phyloP scores from a whole-genome alignment of 2,797 vertebrate species.

The Oryzias sinensis region DNA sequence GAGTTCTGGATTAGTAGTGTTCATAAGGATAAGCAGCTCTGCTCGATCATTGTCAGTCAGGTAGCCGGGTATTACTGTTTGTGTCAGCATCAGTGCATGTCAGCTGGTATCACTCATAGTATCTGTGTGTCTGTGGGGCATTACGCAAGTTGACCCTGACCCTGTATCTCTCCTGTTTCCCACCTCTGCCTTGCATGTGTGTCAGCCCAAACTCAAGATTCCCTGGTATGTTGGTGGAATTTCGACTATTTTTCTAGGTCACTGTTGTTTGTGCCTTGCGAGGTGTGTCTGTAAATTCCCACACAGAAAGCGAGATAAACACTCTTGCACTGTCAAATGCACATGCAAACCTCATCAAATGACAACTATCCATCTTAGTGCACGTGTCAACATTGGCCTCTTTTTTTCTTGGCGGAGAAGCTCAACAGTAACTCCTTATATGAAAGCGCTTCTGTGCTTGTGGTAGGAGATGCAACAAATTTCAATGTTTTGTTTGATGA shows the following conservation, averaged over 20 bases:
- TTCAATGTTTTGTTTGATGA: neutral
- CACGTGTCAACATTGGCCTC: neutral
- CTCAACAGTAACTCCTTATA: neutral
- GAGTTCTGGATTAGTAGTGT: constrained; percentile 17
- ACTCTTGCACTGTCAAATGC: constrained; percentile 54
- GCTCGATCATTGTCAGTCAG: constrained; percentile 70
- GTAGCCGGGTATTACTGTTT: constrained; percentile 66
- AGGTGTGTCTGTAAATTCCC: constrained; percentile 73
- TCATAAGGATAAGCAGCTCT: constrained; percentile 25
- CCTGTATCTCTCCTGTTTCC: constrained; percentile 69
- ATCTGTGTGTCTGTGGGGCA: constrained; percentile 68
- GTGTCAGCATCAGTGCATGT: constrained; percentile 67
- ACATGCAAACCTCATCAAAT: constrained; percentile 59
- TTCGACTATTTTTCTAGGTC: constrained; percentile 75
- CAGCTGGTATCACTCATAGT: constrained; percentile 77
- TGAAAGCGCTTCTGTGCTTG: neutral
- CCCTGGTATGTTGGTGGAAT: constrained; percentile 75
- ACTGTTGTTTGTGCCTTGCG: constrained; percentile 73
- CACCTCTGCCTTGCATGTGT: constrained; percentile 64
- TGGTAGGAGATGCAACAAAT: neutral
- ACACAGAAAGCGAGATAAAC: constrained; percentile 73
- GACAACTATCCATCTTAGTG: constrained; percentile 7
- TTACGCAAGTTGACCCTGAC: constrained; percentile 73
- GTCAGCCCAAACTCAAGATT: constrained; percentile 64
- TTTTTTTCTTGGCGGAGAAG: neutral